A percentile compares a stretch with the other conserved stretches of the same genome.
Conservation (phyloP, 2,113 vertebrate genomes). For the Apteryx mantelli region DNA sequence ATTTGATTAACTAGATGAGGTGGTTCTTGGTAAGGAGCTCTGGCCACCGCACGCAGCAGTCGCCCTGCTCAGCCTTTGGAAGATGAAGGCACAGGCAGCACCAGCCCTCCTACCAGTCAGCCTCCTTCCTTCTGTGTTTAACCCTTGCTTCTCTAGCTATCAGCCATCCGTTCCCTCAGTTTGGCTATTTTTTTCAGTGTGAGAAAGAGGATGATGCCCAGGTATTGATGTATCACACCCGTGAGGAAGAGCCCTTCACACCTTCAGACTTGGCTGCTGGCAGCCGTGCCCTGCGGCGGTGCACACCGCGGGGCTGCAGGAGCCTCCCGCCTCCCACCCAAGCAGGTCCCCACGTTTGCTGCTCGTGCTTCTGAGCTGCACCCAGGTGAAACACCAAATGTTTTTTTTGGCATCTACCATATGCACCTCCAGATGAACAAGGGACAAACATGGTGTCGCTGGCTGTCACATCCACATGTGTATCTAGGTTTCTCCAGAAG, state of each 20-base stretch:
- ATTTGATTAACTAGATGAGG: rapidly evolving
- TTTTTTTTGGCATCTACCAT: rapidly evolving
- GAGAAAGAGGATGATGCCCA: not conserved
- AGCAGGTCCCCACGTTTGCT: not conserved
- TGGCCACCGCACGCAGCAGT: no score
- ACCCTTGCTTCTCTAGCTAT: not conserved
- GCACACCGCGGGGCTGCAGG: no score
- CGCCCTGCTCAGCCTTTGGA: no score
- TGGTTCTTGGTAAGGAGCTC: not conserved
- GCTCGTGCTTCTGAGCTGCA: not conserved
- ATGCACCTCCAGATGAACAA: not conserved
- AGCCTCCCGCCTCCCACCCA: rapidly evolving
- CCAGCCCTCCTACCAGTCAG: not conserved
- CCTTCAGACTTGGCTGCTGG: not conserved
- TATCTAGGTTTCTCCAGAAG: not conserved
- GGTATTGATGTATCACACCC: not conserved
- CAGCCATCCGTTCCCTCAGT: not conserved
- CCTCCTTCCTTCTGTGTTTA: not conserved
- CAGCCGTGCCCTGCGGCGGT: no score
- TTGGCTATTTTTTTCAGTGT: not conserved
- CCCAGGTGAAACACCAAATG: not conserved
- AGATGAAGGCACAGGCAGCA: no score
- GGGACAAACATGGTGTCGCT: rapidly evolving
- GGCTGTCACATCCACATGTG: not conserved
- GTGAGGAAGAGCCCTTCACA: rapidly evolving